A percentile compares a stretch with the other conserved stretches of the same genome.
Evolutionary conservation across 1,140 invertebrate genomes (phyloP).

Genomic region (Drosophila subpulchrella): DNA sequence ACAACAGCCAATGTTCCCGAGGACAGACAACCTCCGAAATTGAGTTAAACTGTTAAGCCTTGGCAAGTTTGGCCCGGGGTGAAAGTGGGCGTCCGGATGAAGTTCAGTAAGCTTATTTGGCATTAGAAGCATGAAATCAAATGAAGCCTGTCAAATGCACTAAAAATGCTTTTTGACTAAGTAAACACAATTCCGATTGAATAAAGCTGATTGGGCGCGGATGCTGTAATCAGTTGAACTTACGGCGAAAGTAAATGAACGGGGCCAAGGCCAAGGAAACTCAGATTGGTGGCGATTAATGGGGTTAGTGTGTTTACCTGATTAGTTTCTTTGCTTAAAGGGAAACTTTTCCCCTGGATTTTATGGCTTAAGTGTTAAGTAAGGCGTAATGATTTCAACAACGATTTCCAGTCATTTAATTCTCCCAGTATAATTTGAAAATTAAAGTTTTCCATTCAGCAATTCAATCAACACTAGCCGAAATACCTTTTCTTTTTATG

Average conservation of each 20-base stretch:
- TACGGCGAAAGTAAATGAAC: constrained; percentile 16
- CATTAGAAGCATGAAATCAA: constrained; percentile 75
- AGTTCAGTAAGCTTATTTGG: constrained; percentile 67
- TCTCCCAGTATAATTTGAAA: background rate
- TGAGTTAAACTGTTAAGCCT: constrained; percentile 72
- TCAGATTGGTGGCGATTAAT: constrained; percentile 13
- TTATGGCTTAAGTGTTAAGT: background rate
- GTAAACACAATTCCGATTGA: constrained; percentile 64
- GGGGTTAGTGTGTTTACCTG: constrained; percentile 19
- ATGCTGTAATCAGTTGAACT: constrained; percentile 19
- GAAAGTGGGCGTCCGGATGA: constrained; percentile 14
- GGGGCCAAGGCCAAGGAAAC: constrained; percentile 18
- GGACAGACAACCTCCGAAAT: constrained; percentile 58
- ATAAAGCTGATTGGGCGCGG: constrained; percentile 48
- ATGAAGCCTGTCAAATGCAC: constrained; percentile 79
- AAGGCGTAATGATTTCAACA: background rate
- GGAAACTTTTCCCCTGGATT: background rate
- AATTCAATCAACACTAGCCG: constrained; percentile 9
- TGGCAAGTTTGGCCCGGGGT: constrained; percentile 46
- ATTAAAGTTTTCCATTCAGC: background rate
- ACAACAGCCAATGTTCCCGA: constrained; percentile 21
- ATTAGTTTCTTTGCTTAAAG: constrained; percentile 6
- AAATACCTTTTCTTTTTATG: background rate
- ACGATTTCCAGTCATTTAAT: background rate
- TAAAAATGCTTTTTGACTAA: constrained; percentile 64